Evolutionary conservation across 2,113 vertebrate species (phyloP).

Genomic region (Synodontis membranacea): DNA sequence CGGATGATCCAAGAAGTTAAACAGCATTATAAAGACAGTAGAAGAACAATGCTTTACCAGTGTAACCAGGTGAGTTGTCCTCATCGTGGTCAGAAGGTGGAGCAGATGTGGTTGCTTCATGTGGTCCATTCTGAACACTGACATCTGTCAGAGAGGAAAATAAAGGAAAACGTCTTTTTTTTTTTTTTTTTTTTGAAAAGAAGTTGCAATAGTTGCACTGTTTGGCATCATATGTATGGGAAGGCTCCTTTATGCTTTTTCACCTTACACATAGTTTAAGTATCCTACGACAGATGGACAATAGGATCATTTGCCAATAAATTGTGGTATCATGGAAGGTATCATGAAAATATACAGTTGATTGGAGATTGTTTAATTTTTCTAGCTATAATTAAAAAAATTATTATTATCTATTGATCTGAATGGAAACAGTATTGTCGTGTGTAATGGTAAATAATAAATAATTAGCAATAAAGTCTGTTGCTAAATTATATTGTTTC

Average conservation of each 20-base stretch:
- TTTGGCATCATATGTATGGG: not conserved
- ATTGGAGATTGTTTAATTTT: not conserved
- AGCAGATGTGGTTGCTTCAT: constrained; percentile 55
- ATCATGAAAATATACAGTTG: not conserved
- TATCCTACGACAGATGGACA: not conserved
- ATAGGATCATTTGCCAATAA: too few species aligned
- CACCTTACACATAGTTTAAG: not conserved
- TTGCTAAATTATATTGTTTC: not conserved
- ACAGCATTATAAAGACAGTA: not conserved
- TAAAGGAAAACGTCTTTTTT: not conserved
- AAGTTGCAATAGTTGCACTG: not conserved
- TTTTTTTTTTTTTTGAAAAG: too few species aligned
- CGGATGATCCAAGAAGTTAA: not conserved
- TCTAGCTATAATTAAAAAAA: not conserved
- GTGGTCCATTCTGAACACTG: constrained; percentile 49
- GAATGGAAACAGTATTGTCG: not conserved
- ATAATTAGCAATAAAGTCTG: not conserved
- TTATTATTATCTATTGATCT: too few species aligned
- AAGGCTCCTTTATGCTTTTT: not conserved
- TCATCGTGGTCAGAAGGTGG: constrained; percentile 55
- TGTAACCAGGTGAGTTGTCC: constrained; percentile 68
- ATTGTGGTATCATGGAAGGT: not conserved
- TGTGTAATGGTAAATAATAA: not conserved
- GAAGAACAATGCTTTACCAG: constrained; percentile 56
- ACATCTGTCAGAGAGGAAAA: constrained; percentile 35